A percentile compares a stretch with the other conserved stretches of the same genome.
phyloP scores from a whole-genome alignment of 30 jellyfish, hydroid and myxozoan species.

The Morbakka virulenta region DNA sequence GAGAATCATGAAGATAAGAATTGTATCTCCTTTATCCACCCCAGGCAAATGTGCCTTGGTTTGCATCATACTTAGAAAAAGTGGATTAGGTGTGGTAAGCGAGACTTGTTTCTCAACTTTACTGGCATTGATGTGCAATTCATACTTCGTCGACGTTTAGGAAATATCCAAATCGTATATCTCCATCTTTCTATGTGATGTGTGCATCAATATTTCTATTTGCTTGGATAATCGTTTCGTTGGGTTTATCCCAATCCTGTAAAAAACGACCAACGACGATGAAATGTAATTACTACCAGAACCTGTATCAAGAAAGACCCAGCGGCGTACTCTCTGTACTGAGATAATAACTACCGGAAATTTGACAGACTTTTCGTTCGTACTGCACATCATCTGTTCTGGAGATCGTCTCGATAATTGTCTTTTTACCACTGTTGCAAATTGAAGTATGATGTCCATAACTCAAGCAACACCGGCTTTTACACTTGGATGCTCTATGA shows the following conservation, averaged over 20 bases:
- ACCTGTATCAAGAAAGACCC: too few species aligned
- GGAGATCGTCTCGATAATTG: too few species aligned
- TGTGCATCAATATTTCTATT: slow-evolving; percentile 47
- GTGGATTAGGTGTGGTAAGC: slow-evolving; percentile 41
- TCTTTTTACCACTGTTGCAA: slow-evolving; percentile 35
- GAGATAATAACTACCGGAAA: too few species aligned
- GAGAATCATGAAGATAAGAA: too few species aligned
- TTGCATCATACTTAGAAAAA: slow-evolving; percentile 1
- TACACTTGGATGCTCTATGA: slow-evolving; percentile 59
- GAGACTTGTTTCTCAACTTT: slow-evolving; percentile 47
- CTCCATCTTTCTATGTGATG: slow-evolving; percentile 11
- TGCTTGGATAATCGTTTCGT: slow-evolving; percentile 37
- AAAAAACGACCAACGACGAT: too few species aligned
- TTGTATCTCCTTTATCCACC: slow-evolving; percentile 24
- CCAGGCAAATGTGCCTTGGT: slow-evolving; percentile 56
- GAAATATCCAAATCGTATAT: too few species aligned
- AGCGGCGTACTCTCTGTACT: too few species aligned
- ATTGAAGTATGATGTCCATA: slow-evolving; percentile 71
- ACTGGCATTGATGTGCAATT: slow-evolving; percentile 11
- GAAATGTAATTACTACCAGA: too few species aligned
- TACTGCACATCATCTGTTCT: too few species aligned
- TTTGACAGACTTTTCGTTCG: too few species aligned
- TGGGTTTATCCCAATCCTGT: too few species aligned
- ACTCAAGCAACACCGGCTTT: slow-evolving; percentile 39
- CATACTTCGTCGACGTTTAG: not conserved